Percentiles rank a stretch among this genome's conserved stretches.
These are phyloP conservation scores for Carassius auratus DNA, from an alignment of 2,113 vertebrate species.

Conservation along the genomic window DNA sequence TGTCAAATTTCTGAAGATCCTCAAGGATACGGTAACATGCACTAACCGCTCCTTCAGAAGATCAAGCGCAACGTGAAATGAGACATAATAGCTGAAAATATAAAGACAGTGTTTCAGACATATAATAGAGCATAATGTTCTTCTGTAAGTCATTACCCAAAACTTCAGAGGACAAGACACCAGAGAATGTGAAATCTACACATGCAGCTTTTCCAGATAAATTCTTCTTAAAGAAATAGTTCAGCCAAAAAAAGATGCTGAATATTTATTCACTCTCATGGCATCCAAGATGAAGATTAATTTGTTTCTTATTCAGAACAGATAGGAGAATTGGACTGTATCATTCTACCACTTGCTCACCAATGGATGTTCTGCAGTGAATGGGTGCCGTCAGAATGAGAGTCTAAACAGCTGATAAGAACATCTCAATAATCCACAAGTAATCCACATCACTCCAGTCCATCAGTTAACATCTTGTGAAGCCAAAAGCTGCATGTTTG, in stretches of 20 bases:
- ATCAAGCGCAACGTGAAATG: conserved; percentile 21
- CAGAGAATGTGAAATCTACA: neutral
- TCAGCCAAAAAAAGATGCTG: neutral
- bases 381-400: neutral
- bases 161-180: conserved; percentile 3
- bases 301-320: neutral
- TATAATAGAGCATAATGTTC: neutral
- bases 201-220: conserved; percentile 10
- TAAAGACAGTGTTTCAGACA: conserved; percentile 11
- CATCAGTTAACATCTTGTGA: no score
- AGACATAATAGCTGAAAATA: conserved; percentile 7
- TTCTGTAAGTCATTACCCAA: conserved; percentile 17
- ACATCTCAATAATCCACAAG: no score
- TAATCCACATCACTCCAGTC: no score
- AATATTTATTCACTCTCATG: neutral
- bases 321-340: neutral
- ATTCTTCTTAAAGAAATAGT: neutral
- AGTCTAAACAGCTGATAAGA: no score
- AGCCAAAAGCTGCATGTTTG: neutral
- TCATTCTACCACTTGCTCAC: neutral
- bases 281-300: neutral
- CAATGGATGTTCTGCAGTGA: neutral
- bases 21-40: neutral
- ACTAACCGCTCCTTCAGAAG: neutral
- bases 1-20: neutral